phyloP scores from a whole-genome alignment of 1,140 invertebrate genomes.

The Odontomachus brunneus region DNA sequence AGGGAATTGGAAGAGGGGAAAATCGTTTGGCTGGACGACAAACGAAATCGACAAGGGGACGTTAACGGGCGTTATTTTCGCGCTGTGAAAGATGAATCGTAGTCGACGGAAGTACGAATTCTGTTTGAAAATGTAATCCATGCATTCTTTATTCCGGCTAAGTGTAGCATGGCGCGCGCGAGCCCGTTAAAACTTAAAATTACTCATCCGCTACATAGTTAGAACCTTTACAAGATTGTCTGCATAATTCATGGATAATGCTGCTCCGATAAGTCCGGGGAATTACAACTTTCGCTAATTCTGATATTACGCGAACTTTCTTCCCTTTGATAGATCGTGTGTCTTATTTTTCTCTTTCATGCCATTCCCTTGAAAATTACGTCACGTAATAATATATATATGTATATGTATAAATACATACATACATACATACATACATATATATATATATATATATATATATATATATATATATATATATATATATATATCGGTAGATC shows the following conservation, averaged over 20 bases:
- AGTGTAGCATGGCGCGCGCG: conserved; percentile 55
- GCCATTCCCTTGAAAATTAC: conserved; percentile 31
- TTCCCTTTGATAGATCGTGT: conserved; percentile 36
- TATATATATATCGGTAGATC: too few species aligned
- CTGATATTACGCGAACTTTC: conserved; percentile 54
- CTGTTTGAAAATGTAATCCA: conserved; percentile 57
- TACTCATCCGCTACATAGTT: conserved; percentile 60
- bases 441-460: too few species aligned
- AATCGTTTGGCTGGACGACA: too few species aligned
- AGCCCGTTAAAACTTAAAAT: conserved; percentile 61
- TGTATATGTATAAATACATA: too few species aligned
- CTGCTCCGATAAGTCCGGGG: conserved; percentile 50
- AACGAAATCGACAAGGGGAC: background rate
- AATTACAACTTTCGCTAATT: conserved; percentile 60
- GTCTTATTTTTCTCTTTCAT: conserved; percentile 41
- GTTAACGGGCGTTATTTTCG: conserved; percentile 29
- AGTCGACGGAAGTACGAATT: conserved; percentile 40
- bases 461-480: too few species aligned
- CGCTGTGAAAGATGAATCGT: conserved; percentile 26
- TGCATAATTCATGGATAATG: conserved; percentile 62
- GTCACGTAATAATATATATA: too few species aligned
- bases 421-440: too few species aligned
- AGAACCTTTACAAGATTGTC: conserved; percentile 59
- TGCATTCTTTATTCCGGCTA: conserved; percentile 58
- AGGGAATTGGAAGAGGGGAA: too few species aligned